Evolutionary conservation across 2,113 vertebrate species (phyloP).

Genomic region (Motacilla alba): DNA sequence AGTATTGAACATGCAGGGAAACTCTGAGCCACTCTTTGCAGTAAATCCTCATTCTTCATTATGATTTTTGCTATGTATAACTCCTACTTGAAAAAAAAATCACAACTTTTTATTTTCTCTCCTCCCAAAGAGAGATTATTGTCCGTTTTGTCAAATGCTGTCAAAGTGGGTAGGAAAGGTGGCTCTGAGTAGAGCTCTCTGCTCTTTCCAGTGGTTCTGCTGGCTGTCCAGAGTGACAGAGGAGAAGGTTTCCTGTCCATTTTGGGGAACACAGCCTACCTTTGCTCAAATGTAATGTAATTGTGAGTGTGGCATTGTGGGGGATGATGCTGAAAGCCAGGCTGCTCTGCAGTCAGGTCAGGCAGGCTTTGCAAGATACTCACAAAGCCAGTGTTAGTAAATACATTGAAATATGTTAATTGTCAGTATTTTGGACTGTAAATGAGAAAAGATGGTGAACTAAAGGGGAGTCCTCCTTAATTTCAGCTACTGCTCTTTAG

Average conservation of each 20-base stretch:
- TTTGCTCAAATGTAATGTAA: neutral
- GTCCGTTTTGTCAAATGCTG: neutral
- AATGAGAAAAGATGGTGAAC: neutral
- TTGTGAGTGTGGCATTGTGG: neutral
- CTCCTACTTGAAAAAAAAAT: neutral
- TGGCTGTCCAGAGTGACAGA: neutral
- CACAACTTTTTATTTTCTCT: neutral
- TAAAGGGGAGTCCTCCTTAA: neutral
- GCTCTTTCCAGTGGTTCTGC: neutral
- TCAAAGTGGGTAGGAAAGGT: neutral
- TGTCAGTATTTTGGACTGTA: neutral
- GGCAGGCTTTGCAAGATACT: neutral
- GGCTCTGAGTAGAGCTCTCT: neutral
- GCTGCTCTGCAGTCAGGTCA: fast-evolving
- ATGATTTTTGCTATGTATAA: neutral
- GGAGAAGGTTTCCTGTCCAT: fast-evolving
- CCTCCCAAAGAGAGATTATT: neutral
- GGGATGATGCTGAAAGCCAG: neutral
- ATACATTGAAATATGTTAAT: neutral
- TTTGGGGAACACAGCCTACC: neutral
- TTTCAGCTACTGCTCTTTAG: neutral
- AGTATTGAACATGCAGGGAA: neutral
- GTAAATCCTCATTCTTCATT: neutral
- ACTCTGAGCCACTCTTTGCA: neutral
- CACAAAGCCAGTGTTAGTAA: neutral